phyloP scores from a whole-genome alignment of 2,888 invertebrate genomes.

The Plagodis pulveraria region DNA sequence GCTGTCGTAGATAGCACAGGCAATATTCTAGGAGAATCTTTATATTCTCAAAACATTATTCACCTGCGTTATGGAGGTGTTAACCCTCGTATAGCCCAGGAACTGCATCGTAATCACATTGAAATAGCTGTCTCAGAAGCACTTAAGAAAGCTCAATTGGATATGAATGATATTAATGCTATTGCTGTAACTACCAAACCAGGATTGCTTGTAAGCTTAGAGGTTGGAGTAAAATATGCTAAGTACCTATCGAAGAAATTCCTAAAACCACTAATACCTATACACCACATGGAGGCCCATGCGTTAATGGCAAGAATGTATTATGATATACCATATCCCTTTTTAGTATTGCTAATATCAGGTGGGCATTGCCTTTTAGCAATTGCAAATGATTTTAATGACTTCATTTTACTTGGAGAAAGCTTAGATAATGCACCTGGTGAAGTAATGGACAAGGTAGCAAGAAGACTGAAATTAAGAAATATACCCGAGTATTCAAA shows the following conservation, averaged over 20 bases:
- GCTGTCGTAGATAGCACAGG: constrained; percentile 92
- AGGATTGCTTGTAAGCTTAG: constrained; percentile 91
- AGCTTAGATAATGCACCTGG: constrained; percentile 95
- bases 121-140: constrained; percentile 88
- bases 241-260: constrained; percentile 88
- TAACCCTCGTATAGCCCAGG: constrained; percentile 93
- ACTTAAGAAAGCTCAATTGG: constrained; percentile 84
- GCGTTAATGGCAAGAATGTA: constrained; percentile 94
- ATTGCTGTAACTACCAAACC: constrained; percentile 97
- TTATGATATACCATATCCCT: constrained; percentile 91
- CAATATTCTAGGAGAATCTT: constrained; percentile 90
- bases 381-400: constrained; percentile 89
- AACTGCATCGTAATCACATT: constrained; percentile 92
- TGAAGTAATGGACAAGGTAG: constrained; percentile 96
- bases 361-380: constrained; percentile 96
- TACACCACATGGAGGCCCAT: constrained; percentile 99
- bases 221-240: constrained; percentile 93
- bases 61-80: constrained; percentile 94
- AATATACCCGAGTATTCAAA: constrained; percentile 90
- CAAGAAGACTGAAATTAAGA: constrained; percentile 92
- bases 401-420: constrained; percentile 92
- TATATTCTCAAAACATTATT: constrained; percentile 91
- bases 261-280: constrained; percentile 94
- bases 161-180: constrained; percentile 90
- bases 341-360: constrained; percentile 94